Evolutionary conservation across 2,113 vertebrate species (phyloP).

Genomic region (Suncus etruscus): DNA sequence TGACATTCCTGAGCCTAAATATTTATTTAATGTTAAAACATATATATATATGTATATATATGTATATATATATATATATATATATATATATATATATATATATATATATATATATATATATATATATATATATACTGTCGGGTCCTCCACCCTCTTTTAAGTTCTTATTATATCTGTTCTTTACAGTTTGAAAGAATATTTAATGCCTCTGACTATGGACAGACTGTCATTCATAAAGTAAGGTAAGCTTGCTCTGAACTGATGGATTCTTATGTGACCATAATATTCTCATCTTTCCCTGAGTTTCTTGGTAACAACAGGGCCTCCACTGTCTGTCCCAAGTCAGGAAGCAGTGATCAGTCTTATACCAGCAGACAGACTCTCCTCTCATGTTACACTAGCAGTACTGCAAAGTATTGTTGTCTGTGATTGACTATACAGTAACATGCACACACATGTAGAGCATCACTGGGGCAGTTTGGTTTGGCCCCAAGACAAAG

Average conservation of each 20-base stretch:
- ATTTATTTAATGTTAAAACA: too few relatives aligned
- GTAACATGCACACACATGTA: too few relatives aligned
- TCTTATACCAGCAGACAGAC: background rate
- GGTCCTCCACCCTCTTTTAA: background rate
- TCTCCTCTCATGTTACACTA: background rate
- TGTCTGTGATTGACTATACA: background rate
- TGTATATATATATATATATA: too few relatives aligned
- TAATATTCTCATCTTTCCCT: background rate
- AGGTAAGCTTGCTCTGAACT: constrained; percentile 79
- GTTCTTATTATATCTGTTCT: constrained; percentile 55
- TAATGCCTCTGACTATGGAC: fast-evolving
- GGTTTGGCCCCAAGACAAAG: too few relatives aligned
- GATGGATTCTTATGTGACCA: background rate
- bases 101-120: too few relatives aligned
- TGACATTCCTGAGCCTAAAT: too few relatives aligned
- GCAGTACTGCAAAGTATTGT: too few relatives aligned
- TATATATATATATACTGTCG: background rate
- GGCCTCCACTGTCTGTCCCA: background rate
- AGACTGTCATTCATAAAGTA: constrained; percentile 76
- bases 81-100: too few relatives aligned
- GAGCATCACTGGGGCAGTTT: too few relatives aligned
- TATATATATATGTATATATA: too few relatives aligned
- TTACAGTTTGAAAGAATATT: background rate
- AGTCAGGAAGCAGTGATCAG: background rate
- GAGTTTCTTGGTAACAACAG: background rate